phyloP scores from a whole-genome alignment of 35 echinoderm and acorn worm genomes.

The Acanthaster planci region DNA sequence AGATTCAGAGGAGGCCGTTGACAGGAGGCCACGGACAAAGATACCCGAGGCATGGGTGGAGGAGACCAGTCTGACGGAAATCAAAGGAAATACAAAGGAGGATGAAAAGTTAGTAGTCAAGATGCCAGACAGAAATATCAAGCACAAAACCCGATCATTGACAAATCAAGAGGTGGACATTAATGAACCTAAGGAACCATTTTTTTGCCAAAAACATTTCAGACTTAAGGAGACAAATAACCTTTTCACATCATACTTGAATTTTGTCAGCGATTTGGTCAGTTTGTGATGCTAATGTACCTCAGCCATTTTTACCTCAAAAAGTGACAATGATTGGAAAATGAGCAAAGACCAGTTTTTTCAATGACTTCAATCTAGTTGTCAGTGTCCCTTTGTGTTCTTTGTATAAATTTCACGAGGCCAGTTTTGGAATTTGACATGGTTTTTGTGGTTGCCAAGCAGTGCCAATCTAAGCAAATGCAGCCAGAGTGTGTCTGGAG shows the following conservation, averaged over 20 bases:
- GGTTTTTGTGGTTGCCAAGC: not conserved
- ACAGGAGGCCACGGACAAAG: not conserved
- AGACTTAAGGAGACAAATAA: too few species aligned
- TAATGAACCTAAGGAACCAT: not conserved
- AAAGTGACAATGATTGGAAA: too few species aligned
- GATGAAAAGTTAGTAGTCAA: constrained; percentile 30
- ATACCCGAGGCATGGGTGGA: constrained; percentile 54
- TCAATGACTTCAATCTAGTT: too few species aligned
- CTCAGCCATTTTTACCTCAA: too few species aligned
- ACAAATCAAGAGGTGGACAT: not conserved
- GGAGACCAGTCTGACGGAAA: constrained; percentile 37
- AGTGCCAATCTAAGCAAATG: constrained; percentile 8
- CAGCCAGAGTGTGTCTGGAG: not conserved
- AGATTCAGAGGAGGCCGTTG: not conserved
- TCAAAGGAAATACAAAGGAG: constrained; percentile 32
- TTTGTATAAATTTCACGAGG: not conserved
- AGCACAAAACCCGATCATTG: too few species aligned
- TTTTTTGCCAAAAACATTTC: too few species aligned
- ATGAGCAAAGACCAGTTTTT: too few species aligned
- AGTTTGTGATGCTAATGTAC: too few species aligned
- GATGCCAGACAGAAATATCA: not conserved
- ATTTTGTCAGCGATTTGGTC: too few species aligned
- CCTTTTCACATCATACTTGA: too few species aligned
- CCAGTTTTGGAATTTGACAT: constrained; percentile 12
- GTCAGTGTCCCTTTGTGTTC: too few species aligned